Base-by-base conservation (phyloP, 2,797 vertebrate genomes). In the Tympanoctomys barrerae region DNA sequence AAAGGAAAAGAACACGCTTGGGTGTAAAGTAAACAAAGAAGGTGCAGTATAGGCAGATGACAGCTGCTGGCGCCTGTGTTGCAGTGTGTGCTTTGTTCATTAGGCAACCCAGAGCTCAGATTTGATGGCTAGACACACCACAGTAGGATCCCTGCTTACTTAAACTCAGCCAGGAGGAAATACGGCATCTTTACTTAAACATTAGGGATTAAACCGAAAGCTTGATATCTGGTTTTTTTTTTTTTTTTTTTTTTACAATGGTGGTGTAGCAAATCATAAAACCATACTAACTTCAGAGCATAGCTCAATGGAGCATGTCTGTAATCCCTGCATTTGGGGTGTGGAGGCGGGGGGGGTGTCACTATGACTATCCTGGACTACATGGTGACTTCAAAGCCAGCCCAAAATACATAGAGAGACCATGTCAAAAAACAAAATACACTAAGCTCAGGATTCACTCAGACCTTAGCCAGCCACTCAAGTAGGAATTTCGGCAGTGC, bases 11-110 rank as follows among this genome's bases (percentile, higher is more conserved):
- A 94, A 87, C 89, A n/a, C 42, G 5, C 26, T 61, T 39, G 3
- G 10, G 42, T 89, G 61, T 46, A 86, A 95, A 73, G 61, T 46
- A 89, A 95, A 73, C 82, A 57, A 68, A 33, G 59, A 77, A 88
- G 21, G 61, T 31, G 7, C 1, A 81, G 19, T 9, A 13, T 70
- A 83, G 82, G 68, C 77, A 42, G 93, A 71, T 26, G 84, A 7
- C 12, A 73, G 42, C 28, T 13, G 3, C 31, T n/a, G 42, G 31
- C 70, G 31, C 62, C 26, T 39, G 33, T 31, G 26, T 28, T 61
- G 42, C 1, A 81, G 39, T 2, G 31, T 4, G 9, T 12, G 11
- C 24, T 54, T 61, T 78, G 13, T 66, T 86, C 52, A 88, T 28
- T 36, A n/a, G 46, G 28, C 12, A n/a, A 86, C 70, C 86, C 11